Base-by-base conservation (phyloP, 2,888 invertebrate species). In the Eupithecia vulgata region DNA sequence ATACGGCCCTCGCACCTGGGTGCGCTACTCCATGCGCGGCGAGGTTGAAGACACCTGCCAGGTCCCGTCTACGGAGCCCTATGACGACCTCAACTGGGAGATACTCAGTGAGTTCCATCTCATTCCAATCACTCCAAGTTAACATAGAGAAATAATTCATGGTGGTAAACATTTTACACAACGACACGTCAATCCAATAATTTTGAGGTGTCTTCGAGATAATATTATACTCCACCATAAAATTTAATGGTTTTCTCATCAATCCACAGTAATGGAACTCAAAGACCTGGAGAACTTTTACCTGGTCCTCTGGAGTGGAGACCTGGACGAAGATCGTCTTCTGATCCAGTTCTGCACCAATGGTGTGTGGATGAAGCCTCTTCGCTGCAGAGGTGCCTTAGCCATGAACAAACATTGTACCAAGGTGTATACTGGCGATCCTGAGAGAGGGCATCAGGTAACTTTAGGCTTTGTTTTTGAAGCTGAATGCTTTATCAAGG, bases 231-330 rank as follows among this genome's bases (percentile, higher is more conserved):
- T 40, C 52, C 21, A 52, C 21, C n/a, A n/a, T 48, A n/a, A 48
- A 21, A 34, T 10, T 35, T 21, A 48, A 5, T 35, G 10, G 13
- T 37, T 48, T 37, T n/a, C 12, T 12, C n/a, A 15, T 67, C n/a
- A 52, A 8, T 67, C 0, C 21, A n/a, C 77, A 95, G 95, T 92
- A 73, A 96, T 98, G 93, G 97, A 97, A 81, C 97, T 97, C 83
- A 95, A 95, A 3, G 96, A 95, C 76, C 89, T 96, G 48, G 95
- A 95, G 7, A 96, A 96, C 78, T 97, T 97, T 83, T 94, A 96
- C 76, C 94, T 97, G 4, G 94, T 97, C 17, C 97, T 97, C 88
- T 98, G 98, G 98, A 96, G 96, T 64, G 98, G 97, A 2, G 96
- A 96, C 79, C 95, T 98, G 68, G 98, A 97, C 70, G 96, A 98